Base-by-base conservation (phyloP, 2,888 invertebrate species). In the Cylindroiulus punctatus region DNA sequence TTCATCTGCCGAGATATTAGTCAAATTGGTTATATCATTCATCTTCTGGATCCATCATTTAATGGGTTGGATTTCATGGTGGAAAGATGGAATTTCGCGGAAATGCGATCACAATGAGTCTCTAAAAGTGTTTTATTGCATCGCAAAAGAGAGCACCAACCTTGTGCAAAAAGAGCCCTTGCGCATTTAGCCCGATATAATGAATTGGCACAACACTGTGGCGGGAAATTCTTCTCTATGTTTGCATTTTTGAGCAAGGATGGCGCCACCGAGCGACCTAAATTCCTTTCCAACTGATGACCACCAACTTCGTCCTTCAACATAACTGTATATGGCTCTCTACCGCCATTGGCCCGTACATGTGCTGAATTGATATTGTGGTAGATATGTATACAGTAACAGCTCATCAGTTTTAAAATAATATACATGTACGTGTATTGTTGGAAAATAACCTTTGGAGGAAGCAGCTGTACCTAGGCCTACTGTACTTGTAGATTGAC, bases 231-330 rank as follows among this genome's bases (percentile, higher is more conserved):
- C 10, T 30, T 17, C 17, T 65, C 26, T 30, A 30, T 14, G 26
- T 30, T 76, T 76, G 17, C 76, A 76, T 76, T 76, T 76, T 76
- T 76, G 76, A 12, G 30, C 76, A 76, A 76, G 76, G 76, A 76
- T 76, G 76, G 76, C 76, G 76, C 76, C 76, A 76, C 76, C 76
- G 76, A 76, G 30, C 76, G 76, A 76, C 76, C 76, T 76, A 76
- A 76, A 76, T 76, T 76, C 30, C 30, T 30, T 30, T 65, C 12
- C 17, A 12, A 19, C 19, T 36, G 26, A 26, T 76, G 76, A 76
- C 30, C 14, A 7, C 30, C 30, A 30, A 30, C 76, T 76, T 76
- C 14, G 76, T 26, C 76, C 76, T 76, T 76, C 76, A 30, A 30
- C 26, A 30, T 30, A 76, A 26, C 14, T 12, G 26, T 26, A 47